Conservation (phyloP, 2,888 invertebrate genomes). For the Phanerotoma sp. region DNA sequence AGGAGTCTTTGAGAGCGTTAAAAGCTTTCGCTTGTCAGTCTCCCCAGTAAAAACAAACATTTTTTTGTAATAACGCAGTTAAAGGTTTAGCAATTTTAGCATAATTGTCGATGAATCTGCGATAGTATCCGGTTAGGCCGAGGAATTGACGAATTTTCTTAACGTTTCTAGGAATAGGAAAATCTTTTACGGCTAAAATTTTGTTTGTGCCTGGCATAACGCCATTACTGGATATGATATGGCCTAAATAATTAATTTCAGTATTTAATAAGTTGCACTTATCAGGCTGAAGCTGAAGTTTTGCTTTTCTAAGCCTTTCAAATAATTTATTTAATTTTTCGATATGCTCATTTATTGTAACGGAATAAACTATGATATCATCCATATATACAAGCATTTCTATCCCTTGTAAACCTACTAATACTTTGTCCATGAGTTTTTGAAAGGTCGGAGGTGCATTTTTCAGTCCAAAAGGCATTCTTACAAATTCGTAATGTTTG, state of each 20-base stretch:
- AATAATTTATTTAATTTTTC: not conserved
- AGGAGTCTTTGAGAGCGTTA: conserved; percentile 22
- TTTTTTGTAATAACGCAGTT: conserved; percentile 19
- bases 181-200: conserved; percentile 16
- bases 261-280: conserved; percentile 24
- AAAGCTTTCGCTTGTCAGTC: conserved; percentile 19
- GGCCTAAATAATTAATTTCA: conserved; percentile 25
- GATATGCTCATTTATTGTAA: not conserved
- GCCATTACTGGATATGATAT: conserved; percentile 25
- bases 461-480: not conserved
- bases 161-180: conserved; percentile 16
- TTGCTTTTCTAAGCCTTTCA: not conserved
- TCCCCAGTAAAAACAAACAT: conserved; percentile 23
- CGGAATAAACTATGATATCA: not conserved
- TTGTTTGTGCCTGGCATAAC: conserved; percentile 24
- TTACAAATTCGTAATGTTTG: not conserved
- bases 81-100: conserved; percentile 21
- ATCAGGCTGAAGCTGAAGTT: conserved; percentile 18
- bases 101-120: conserved; percentile 25
- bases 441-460: not conserved
- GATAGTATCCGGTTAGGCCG: conserved; percentile 24
- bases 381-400: not conserved
- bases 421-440: not conserved
- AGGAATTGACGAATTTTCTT: conserved; percentile 25
- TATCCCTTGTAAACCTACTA: not conserved